phyloP scores from a whole-genome alignment of 2,888 invertebrate species.

The Oxyteleia sp. region DNA sequence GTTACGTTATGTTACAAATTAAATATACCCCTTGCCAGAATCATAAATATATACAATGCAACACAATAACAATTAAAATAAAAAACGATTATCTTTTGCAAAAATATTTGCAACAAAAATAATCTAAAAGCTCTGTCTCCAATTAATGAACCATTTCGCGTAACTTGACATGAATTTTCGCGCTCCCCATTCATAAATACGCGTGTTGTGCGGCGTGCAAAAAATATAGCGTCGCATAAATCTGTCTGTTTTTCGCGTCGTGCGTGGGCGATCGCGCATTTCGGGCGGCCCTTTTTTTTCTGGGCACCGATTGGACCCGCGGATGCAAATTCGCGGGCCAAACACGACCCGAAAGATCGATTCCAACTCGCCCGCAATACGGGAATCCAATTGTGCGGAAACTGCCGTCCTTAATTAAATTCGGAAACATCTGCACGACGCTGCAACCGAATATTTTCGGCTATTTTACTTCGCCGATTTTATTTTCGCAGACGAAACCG shows the following conservation, averaged over 20 bases:
- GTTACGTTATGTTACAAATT: too few relatives aligned
- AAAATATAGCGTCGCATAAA: constrained; percentile 40
- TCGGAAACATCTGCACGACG: constrained; percentile 50
- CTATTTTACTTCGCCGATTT: constrained; percentile 33
- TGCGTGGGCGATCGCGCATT: constrained; percentile 7
- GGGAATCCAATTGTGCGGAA: constrained; percentile 56
- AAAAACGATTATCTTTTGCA: too few relatives aligned
- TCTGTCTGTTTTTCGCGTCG: constrained; percentile 27
- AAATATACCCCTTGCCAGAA: too few relatives aligned
- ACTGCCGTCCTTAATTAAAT: constrained; percentile 57
- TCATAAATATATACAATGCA: too few relatives aligned
- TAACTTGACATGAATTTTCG: constrained; percentile 24
- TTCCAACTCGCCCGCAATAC: constrained; percentile 28
- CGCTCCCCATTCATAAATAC: constrained; percentile 41
- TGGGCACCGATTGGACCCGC: constrained; percentile 13
- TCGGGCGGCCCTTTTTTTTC: constrained; percentile 23
- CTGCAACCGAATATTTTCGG: constrained; percentile 44
- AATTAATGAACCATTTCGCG: constrained; percentile 28
- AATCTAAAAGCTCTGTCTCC: neutral
- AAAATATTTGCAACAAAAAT: too few relatives aligned
- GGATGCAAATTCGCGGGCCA: neutral
- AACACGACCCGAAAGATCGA: constrained; percentile 34
- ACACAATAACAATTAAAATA: too few relatives aligned
- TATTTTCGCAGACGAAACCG: constrained; percentile 54
- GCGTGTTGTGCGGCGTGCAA: constrained; percentile 5